phyloP scores from a whole-genome alignment of 2,113 vertebrate species.

The Okapia johnstoni region DNA sequence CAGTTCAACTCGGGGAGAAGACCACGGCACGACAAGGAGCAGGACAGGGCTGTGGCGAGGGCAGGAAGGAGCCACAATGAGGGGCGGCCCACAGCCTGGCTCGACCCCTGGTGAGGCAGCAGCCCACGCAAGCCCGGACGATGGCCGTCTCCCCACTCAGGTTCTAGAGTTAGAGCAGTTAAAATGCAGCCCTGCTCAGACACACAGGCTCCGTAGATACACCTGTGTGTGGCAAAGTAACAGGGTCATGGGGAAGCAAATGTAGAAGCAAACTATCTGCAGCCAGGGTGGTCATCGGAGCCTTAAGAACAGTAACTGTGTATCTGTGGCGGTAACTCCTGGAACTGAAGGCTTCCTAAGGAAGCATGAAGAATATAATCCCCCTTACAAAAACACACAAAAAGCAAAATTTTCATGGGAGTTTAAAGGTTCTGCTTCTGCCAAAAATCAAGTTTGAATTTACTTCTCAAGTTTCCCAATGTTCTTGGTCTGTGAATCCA shows the following conservation, averaged over 20 bases:
- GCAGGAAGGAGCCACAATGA: not conserved
- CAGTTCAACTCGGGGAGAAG: accelerated
- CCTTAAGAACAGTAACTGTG: accelerated
- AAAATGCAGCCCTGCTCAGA: not conserved
- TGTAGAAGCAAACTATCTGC: not conserved
- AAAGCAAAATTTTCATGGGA: not conserved
- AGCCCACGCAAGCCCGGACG: accelerated
- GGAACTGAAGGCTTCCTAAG: accelerated
- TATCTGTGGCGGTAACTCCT: accelerated
- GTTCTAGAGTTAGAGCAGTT: too few species aligned
- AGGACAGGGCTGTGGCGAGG: too few species aligned
- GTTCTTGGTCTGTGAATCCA: not conserved
- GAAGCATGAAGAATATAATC: accelerated
- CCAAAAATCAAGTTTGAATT: not conserved
- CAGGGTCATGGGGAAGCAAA: accelerated
- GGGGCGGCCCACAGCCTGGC: not conserved
- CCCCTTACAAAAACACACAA: not conserved
- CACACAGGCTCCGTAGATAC: accelerated
- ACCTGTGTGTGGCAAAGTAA: too few species aligned
- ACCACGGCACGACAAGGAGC: accelerated
- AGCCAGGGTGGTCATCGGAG: not conserved
- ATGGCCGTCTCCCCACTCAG: accelerated
- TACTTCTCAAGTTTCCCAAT: not conserved
- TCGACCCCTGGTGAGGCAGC: accelerated
- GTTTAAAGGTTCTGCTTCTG: not conserved